phyloP scores from a whole-genome alignment of 53 echinoderm and acorn worm species.

The Temnopleurus reevesii region DNA sequence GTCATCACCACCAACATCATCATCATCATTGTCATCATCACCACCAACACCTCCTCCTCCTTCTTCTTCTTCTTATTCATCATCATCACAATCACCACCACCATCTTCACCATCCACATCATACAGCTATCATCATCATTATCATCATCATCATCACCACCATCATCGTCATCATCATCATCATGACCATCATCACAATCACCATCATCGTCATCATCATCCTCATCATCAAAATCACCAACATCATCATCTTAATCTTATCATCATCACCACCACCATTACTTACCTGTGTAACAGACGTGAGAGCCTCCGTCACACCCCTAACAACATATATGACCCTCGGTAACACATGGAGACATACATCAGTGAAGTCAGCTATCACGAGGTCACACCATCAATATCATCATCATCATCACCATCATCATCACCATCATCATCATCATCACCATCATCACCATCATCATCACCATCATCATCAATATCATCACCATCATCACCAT shows the following conservation, averaged over 20 bases:
- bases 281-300: conserved; percentile 83
- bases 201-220: neutral
- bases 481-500: no score
- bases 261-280: no score
- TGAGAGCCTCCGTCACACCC: conserved; percentile 77
- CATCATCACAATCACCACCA: no score
- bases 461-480: conserved; percentile 47
- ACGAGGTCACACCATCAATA: conserved; percentile 66
- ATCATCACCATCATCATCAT: conserved; percentile 43
- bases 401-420: conserved; percentile 35
- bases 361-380: conserved; percentile 79
- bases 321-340: conserved; percentile 78
- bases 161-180: neutral
- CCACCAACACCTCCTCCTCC: no score
- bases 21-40: neutral
- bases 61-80: no score
- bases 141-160: neutral
- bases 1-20: neutral
- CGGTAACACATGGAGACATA: conserved; percentile 84
- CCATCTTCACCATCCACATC: no score
- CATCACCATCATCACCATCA: conserved; percentile 34
- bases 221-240: neutral
- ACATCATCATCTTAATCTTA: neutral
- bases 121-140: neutral
- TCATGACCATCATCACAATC: neutral